Evolutionary conservation across 2,113 vertebrate genomes (phyloP).

Genomic region (Picathartes gymnocephalus): DNA sequence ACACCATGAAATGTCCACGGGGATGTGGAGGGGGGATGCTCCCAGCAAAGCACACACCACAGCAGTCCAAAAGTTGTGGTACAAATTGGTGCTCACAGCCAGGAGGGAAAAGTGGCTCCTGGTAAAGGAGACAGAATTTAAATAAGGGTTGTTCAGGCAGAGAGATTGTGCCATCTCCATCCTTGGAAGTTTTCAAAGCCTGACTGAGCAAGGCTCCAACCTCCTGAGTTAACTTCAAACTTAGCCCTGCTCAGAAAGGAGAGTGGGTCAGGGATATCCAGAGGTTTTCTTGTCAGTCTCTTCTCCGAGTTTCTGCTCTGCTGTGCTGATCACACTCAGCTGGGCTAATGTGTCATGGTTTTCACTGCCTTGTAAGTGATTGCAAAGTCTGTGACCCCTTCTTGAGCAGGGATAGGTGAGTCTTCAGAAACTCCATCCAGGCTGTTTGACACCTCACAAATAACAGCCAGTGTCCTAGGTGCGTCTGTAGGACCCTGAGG

Average conservation of each 20-base stretch:
- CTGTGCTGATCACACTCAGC: background rate
- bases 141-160: background rate
- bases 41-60: background rate
- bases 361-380: fast-evolving
- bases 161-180: background rate
- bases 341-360: fast-evolving
- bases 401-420: fast-evolving
- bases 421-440: background rate
- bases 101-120: background rate
- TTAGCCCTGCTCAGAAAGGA: background rate
- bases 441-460: background rate
- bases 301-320: background rate
- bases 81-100: background rate
- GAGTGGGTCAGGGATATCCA: background rate
- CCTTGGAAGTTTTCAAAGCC: background rate
- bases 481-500: background rate
- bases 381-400: background rate
- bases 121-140: background rate
- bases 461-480: background rate
- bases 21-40: background rate
- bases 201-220: background rate
- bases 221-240: background rate
- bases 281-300: background rate
- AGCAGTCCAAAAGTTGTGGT: background rate
- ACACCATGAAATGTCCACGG: fast-evolving